Conservation (phyloP, 2,113 vertebrate species). For the Vidua macroura region DNA sequence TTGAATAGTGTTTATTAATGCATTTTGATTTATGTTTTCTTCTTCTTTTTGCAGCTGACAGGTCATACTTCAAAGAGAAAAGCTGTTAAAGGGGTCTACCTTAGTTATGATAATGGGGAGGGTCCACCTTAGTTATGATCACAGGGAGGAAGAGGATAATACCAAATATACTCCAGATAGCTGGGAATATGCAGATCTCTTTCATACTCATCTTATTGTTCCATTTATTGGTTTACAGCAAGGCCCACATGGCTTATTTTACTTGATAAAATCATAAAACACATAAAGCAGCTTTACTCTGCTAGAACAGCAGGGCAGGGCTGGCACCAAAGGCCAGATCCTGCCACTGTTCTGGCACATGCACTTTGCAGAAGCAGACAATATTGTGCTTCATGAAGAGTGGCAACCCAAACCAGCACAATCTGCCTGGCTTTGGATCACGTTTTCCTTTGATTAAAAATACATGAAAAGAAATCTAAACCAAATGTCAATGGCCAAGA, state of each 20-base stretch:
- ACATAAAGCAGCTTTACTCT: not conserved
- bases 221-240: not conserved
- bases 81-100: not conserved
- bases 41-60: constrained; percentile 32
- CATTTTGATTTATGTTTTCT: not conserved
- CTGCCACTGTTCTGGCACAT: not conserved
- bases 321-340: not conserved
- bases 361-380: not conserved
- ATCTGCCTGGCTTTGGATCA: not conserved
- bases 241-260: not conserved
- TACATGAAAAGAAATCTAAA: not conserved
- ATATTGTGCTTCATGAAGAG: not conserved
- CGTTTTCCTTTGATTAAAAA: not conserved
- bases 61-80: constrained; percentile 17
- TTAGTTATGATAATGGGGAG: not conserved
- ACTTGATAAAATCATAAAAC: not conserved
- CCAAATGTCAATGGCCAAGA: not conserved
- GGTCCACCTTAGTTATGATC: not conserved
- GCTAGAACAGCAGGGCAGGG: not conserved
- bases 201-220: not conserved
- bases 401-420: not conserved
- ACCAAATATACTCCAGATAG: not conserved
- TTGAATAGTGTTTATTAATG: constrained; percentile 29
- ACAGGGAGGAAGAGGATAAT: not conserved
- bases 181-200: not conserved